Evolutionary conservation across 2,797 vertebrate genomes (phyloP).

Genomic region (Dendrocincla fuliginosa): DNA sequence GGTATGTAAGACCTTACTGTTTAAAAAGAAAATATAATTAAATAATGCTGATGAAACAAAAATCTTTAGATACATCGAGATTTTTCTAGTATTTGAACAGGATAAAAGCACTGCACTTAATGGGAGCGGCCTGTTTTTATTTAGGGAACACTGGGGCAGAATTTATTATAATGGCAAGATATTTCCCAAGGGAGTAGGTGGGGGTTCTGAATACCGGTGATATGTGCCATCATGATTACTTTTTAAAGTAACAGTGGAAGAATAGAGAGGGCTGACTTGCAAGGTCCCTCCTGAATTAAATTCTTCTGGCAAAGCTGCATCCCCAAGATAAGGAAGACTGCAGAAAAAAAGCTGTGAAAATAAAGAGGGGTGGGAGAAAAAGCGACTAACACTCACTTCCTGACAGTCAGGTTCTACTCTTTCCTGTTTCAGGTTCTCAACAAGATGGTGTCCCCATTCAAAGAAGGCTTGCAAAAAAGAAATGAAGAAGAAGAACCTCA

Average conservation of each 20-base stretch:
- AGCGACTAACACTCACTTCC: background rate
- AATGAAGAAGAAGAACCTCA: fast-evolving
- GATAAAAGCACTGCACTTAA: background rate
- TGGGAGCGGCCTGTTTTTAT: background rate
- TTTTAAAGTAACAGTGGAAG: background rate
- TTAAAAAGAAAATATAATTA: background rate
- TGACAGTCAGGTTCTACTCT: background rate
- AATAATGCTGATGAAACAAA: background rate
- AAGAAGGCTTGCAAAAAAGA: background rate
- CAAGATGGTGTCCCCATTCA: background rate
- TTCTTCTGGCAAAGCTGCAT: background rate
- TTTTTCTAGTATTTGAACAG: background rate
- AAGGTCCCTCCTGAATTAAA: background rate
- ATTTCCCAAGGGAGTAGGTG: background rate
- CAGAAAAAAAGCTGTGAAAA: background rate
- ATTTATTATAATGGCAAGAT: background rate
- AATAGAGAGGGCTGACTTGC: background rate
- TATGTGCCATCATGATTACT: background rate
- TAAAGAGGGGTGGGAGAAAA: background rate
- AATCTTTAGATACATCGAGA: background rate
- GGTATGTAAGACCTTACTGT: background rate
- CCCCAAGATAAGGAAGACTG: background rate
- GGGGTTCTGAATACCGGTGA: background rate
- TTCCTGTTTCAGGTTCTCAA: background rate
- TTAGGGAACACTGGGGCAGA: background rate